Base-by-base conservation (phyloP, 2,888 invertebrate genomes). In the Belgica antarctica region DNA sequence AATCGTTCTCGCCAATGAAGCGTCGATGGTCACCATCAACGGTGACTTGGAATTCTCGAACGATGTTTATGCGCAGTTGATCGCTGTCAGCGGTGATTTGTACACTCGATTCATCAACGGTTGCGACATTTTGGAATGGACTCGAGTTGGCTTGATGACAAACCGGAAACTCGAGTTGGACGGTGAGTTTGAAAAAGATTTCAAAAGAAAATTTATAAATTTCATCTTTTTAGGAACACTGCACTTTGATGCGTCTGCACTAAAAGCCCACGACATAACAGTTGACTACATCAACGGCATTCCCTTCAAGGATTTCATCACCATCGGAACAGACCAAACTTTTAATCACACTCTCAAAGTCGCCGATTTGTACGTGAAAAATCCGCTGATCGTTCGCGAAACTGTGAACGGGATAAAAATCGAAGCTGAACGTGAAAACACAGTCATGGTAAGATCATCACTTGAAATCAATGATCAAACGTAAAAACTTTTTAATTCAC, bases 401-500 rank as follows among this genome's bases (percentile, higher is more conserved):
- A 72, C 36, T 0, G 74, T 83, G 0, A 86, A 86, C 74, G 79
- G 76, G 0, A 72, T 78, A 1, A 75, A 81, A 72, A 75, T 86
- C 17, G 71, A 75, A 1, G 71, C 78, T 36, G 83, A 84, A 74
- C 80, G 78, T 70, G 71, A 76, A 17, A 83, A 83, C 71, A 83
- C 85, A 0, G 75, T 85, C 10, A 78, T 82, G 83, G 85, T 84
- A 77, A 77, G 77, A 28, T 41, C 4, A 27, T 41, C 10, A 31
- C 12, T 27, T 65, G 66, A 57, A 41, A 17, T 71, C 59, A 57
- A 70, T 41, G 46, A 61, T 70, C 34, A 31, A 31, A 31, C n/a
- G n/a, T n/a, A n/a, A n/a, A n/a, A n/a, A n/a, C n/a, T 31, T 52
- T 52, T 75, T 73, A 70, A 72, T 76, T 65, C 73, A 73, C 31